Evolutionary conservation across 2,888 invertebrate genomes (phyloP).

Genomic region (Drosophila paranaensis): DNA sequence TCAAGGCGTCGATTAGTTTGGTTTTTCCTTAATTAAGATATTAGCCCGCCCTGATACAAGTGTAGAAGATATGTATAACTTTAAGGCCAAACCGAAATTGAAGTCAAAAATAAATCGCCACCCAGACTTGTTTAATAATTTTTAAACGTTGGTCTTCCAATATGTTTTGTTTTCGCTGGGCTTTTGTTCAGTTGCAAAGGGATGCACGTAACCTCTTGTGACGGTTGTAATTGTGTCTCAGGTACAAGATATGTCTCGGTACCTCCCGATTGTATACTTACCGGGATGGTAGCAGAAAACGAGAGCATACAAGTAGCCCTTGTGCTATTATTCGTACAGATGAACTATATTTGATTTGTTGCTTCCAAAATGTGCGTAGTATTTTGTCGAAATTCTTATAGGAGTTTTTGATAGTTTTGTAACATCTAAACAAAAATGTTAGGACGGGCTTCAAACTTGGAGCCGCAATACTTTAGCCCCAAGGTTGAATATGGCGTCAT

Average conservation of each 20-base stretch:
- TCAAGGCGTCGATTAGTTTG: constrained; percentile 91
- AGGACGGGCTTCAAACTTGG: constrained; percentile 28
- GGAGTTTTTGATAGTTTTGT: constrained; percentile 10
- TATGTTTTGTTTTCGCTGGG: constrained; percentile 22
- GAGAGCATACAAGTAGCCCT: neutral
- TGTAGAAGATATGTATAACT: constrained; percentile 90
- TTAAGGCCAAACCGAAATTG: constrained; percentile 78
- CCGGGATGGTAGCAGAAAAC: neutral
- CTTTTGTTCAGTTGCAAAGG: neutral
- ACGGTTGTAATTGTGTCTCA: too few species aligned
- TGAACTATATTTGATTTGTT: neutral
- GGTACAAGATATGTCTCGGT: too few species aligned
- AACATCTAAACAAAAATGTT: constrained; percentile 2
- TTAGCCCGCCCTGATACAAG: constrained; percentile 86
- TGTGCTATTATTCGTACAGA: neutral
- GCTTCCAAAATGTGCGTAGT: neutral
- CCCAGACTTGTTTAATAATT: constrained; percentile 73
- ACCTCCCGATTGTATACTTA: neutral
- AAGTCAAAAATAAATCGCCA: constrained; percentile 76
- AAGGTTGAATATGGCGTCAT: constrained; percentile 82
- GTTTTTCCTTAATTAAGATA: constrained; percentile 91
- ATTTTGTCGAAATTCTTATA: constrained; percentile 41
- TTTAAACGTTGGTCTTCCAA: constrained; percentile 62
- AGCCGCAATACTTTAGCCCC: constrained; percentile 61
- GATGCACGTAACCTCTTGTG: neutral